phyloP scores from a whole-genome alignment of 2,888 invertebrate genomes.

The Antheraea assamensis region DNA sequence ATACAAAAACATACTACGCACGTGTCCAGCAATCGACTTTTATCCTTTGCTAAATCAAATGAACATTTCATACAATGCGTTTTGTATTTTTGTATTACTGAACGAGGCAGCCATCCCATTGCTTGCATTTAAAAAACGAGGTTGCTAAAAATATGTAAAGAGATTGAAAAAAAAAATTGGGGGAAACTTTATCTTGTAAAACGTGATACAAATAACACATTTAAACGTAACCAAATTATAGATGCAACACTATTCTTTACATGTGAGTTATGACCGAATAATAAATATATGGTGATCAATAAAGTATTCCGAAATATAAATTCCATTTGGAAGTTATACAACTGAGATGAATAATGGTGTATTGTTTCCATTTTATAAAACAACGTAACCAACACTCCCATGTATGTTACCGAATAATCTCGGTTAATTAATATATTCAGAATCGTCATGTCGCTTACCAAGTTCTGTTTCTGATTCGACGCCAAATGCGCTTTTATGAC shows the following conservation, averaged over 20 bases:
- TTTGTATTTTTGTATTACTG: too few species aligned
- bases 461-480: slow-evolving; percentile 5
- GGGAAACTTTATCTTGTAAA: too few species aligned
- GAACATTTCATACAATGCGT: too few species aligned
- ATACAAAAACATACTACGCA: too few species aligned
- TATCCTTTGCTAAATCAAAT: too few species aligned
- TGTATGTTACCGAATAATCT: slow-evolving; percentile 10
- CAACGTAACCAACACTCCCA: slow-evolving; percentile 6
- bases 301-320: neutral
- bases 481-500: slow-evolving; percentile 9
- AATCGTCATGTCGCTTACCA: slow-evolving; percentile 7
- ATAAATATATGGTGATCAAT: neutral
- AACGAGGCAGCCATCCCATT: too few species aligned
- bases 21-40: too few species aligned
- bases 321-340: neutral
- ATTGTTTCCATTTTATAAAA: slow-evolving; percentile 6
- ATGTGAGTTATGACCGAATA: neutral
- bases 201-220: too few species aligned
- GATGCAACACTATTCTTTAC: neutral
- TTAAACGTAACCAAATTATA: neutral
- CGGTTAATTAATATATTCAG: slow-evolving; percentile 9
- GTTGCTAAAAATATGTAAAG: too few species aligned
- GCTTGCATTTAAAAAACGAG: too few species aligned
- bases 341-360: neutral
- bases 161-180: too few species aligned